Percentiles rank a stretch among this genome's conserved stretches.
Evolutionary conservation across 1,140 invertebrate genomes (phyloP).

Genomic region (Macrotrachela quadricornifera): DNA sequence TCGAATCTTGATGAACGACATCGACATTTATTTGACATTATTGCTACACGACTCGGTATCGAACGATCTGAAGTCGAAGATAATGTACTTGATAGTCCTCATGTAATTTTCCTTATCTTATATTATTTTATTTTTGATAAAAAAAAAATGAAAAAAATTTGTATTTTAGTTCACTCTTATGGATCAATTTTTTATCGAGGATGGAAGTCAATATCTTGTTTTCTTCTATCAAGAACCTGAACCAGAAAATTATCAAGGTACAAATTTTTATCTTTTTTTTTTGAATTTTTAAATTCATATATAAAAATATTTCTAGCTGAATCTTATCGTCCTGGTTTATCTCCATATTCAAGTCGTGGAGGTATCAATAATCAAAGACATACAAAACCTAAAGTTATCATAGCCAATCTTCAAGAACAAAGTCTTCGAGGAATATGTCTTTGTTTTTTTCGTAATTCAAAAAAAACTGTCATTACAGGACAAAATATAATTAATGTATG

Average conservation of each 20-base stretch:
- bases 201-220: too few relatives aligned
- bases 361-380: too few relatives aligned
- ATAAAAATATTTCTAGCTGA: too few relatives aligned
- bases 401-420: constrained; percentile 61
- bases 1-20: constrained; percentile 25
- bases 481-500: constrained; percentile 24
- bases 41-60: constrained; percentile 23
- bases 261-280: too few relatives aligned
- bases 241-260: too few relatives aligned
- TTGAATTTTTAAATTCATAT: too few relatives aligned
- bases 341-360: too few relatives aligned
- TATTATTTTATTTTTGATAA: neutral
- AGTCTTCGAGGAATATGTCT: constrained; percentile 60
- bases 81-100: constrained; percentile 25
- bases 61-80: constrained; percentile 29
- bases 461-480: constrained; percentile 57
- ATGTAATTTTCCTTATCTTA: constrained; percentile 14
- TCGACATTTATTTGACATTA: constrained; percentile 23
- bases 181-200: too few relatives aligned
- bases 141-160: too few relatives aligned
- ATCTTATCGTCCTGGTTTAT: too few relatives aligned
- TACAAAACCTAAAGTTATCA: constrained; percentile 55
- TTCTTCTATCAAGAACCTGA: too few relatives aligned
- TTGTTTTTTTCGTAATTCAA: constrained; percentile 61
- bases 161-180: too few relatives aligned